Conservation (phyloP, 2,113 vertebrate species). For the Cyphomyrus discorhynchus region DNA sequence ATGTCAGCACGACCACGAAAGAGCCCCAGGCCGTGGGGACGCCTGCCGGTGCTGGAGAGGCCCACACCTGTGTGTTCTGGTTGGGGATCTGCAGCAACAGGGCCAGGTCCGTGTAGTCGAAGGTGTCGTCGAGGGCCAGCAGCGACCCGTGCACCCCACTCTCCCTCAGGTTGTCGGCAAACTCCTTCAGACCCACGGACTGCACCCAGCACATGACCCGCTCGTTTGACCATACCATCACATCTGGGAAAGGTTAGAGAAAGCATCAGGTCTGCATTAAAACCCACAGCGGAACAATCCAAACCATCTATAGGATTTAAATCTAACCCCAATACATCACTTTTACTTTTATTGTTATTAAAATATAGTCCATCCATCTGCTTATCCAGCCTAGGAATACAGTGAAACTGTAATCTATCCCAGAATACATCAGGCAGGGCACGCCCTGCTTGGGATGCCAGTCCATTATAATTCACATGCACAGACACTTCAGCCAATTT, state of each 20-base stretch:
- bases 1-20: not conserved
- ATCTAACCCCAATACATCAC: not conserved
- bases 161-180: constrained; percentile 78
- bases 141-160: constrained; percentile 84
- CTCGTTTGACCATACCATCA: constrained; percentile 93
- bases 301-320: not conserved
- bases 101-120: constrained; percentile 83
- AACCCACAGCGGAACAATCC: not conserved
- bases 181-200: constrained; percentile 81
- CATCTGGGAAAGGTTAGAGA: constrained; percentile 57
- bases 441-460: not conserved
- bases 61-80: constrained; percentile 76
- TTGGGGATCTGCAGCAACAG: constrained; percentile 86
- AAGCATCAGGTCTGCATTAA: not conserved
- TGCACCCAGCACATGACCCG: constrained; percentile 89
- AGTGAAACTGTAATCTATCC: not conserved
- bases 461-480: not conserved
- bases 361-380: not conserved
- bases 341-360: not conserved
- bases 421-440: not conserved
- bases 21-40: not conserved
- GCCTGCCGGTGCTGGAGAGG: not conserved
- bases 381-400: not conserved
- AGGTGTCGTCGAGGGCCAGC: constrained; percentile 83
- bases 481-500: not conserved